Evolutionary conservation across 2,888 invertebrate species (phyloP).

Genomic region (Polydesmus complanatus): DNA sequence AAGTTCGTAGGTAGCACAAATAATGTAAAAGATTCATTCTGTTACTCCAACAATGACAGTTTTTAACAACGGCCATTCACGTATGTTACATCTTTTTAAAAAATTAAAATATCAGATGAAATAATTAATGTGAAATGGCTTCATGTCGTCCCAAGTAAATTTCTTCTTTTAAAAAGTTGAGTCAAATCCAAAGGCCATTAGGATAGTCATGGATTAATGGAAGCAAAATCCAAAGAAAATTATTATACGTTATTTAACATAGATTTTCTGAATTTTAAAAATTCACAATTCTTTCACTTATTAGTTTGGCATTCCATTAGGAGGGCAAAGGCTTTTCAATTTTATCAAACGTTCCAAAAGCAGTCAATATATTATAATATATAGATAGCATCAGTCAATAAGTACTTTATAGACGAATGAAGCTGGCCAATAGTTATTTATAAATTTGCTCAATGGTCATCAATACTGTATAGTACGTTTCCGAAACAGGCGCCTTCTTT

Average conservation of each 20-base stretch:
- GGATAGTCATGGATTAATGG: neutral
- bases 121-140: neutral
- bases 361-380: too few species aligned
- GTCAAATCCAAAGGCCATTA: too few species aligned
- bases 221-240: neutral
- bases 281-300: too few species aligned
- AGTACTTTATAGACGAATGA: too few species aligned
- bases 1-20: neutral
- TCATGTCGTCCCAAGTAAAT: neutral
- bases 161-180: neutral
- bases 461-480: neutral
- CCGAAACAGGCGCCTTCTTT: neutral
- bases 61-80: neutral
- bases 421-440: neutral
- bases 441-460: too few species aligned
- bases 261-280: neutral
- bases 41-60: neutral
- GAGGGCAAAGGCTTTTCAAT: neutral
- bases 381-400: too few species aligned
- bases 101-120: neutral
- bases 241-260: neutral
- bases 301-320: too few species aligned
- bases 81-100: neutral
- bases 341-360: too few species aligned
- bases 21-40: neutral